Base-by-base conservation (phyloP, 2,888 invertebrate genomes). In the Pantelozetes paolii region DNA sequence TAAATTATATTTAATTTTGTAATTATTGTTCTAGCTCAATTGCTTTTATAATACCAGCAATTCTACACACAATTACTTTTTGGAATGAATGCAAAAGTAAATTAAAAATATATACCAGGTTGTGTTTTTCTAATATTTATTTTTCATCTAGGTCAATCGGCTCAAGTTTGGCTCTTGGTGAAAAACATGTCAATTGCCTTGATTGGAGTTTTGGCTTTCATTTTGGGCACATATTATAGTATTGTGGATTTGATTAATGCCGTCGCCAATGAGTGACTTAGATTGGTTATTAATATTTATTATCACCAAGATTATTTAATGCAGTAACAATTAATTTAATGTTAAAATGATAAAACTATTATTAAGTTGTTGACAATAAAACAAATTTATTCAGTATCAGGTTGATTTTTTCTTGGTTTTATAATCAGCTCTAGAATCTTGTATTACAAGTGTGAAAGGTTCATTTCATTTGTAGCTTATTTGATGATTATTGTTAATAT, bases 31-130 rank as follows among this genome's bases (percentile, higher is more conserved):
- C 11, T 8, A 73, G 0, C 89, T 91, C 0, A 83, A 67, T 94
- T 76, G 92, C 93, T 0, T 85, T 94, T 3, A 90, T 93, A 77
- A 91, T 92, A 79, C 93, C 93, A 40, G 92, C 93, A 0, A 83
- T 91, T 45, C 89, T 94, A 77, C 91, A 93, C 82, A 88, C 92
- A 67, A 86, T 92, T 75, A 91, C 92, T 2, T 90, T 89, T 82
- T 92, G 90, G 89, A 87, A 89, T 2, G 86, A 88, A 76, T 87
- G 71, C 15, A 42, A 30, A 69, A 42, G 40, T 23, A n/a, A 1
- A 23, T 18, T 18, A 42, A 20, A 36, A 36, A 18, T 57, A 23
- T 3, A 6, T 57, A 26, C 11, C 8, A 8, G 18, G 5, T 3
- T 23, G 6, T 8, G 20, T 28, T 57, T 57, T 28, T 57, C 5